Evolutionary conservation across 2,797 vertebrate genomes (phyloP), one percentile per base, ranked within the genome.

Genomic region (Takifugu rubripes): DNA sequence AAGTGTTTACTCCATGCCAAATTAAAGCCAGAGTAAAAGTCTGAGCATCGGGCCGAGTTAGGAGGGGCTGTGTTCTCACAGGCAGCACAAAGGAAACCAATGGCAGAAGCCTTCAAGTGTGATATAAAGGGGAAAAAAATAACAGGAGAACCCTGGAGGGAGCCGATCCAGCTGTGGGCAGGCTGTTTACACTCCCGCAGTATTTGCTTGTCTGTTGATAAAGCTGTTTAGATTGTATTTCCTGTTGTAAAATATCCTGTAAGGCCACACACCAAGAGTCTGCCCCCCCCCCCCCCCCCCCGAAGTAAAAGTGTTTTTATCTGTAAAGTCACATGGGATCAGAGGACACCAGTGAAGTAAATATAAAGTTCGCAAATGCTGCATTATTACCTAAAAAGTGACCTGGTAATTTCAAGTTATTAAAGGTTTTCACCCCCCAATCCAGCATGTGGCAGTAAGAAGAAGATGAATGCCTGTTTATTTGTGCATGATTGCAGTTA

Each of bases 1-100:
- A 64, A 66, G 72, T 79, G 84, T 82, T 72, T 66, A 68, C 78
- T 82, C 16, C 43, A 40, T 42, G 1, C 14, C 42, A 68, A 74
- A 81, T 76, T 68, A 70, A 62, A 78, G 69, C 69, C 68, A 66
- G 54, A 70, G 57, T 44, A 43, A 47, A 61, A 70, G 25, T 50
- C 29, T 52, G 29, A 77, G 64, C 61, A 53, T 74, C 71, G 57
- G 52, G 25, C 25, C 43, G 24, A 61, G 79, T 83, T 74, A 49
- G 43, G 25, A 10, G 44, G 16, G n/a, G 44, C 16, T 50, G 16
- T 64, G 42, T 50, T 61, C 25, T 29, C 2, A 17, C 26, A 52
- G 71, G n/a, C 47, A 5, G 0, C 54, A 77, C 51, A 61, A 56
- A 72, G 45, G 26, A 25, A 52, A 55, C 47, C 45, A 50, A 56